A percentile compares a stretch with the other conserved stretches of the same genome.
Evolutionary conservation across 1,140 invertebrate genomes (phyloP).

Genomic region (Diabrotica undecimpunctata): DNA sequence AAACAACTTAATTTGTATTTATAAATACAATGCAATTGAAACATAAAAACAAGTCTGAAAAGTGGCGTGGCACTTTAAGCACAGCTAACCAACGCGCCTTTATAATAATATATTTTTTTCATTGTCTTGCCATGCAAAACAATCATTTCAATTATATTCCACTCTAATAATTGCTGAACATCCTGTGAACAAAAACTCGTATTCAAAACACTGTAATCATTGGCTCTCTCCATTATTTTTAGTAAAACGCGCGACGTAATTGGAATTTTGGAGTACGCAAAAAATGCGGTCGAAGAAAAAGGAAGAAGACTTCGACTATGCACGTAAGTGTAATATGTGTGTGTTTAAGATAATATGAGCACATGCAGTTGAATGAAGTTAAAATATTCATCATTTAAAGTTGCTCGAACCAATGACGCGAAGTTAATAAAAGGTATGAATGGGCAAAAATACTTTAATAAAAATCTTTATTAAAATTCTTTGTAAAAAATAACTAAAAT

Average conservation of each 20-base stretch:
- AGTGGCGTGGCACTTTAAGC: too few relatives aligned
- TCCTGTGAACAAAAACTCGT: conserved; percentile 1
- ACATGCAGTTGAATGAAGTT: neutral
- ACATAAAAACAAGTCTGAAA: too few relatives aligned
- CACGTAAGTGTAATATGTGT: neutral
- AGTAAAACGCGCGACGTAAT: neutral
- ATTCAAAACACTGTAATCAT: conserved; percentile 1
- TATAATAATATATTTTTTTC: neutral
- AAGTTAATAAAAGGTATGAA: too few relatives aligned
- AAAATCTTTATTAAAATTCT: too few relatives aligned
- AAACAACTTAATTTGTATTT: too few relatives aligned
- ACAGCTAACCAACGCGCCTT: too few relatives aligned
- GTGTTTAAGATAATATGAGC: neutral
- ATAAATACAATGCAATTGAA: too few relatives aligned
- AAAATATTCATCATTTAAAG: too few relatives aligned
- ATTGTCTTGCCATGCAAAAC: neutral
- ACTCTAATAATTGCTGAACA: conserved; percentile 2
- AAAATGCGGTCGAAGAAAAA: neutral
- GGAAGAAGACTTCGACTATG: neutral
- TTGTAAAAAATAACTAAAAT: too few relatives aligned
- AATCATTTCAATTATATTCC: conserved; percentile 3
- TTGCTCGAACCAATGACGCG: too few relatives aligned
- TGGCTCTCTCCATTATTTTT: neutral
- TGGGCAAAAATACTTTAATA: too few relatives aligned
- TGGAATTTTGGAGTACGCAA: neutral